Conservation (phyloP, 2,797 vertebrate species). For the Poecile montanus region DNA sequence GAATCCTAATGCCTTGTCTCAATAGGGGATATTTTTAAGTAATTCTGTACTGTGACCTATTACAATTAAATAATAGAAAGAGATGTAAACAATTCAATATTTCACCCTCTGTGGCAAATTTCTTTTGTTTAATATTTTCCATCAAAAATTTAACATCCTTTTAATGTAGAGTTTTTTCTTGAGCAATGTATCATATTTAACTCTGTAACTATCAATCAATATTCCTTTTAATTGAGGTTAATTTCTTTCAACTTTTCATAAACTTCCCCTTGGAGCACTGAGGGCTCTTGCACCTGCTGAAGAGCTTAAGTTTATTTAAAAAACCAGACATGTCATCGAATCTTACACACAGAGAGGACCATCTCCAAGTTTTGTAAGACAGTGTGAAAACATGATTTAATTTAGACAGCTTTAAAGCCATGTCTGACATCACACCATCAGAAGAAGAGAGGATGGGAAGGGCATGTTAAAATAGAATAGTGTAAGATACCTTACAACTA, state of each 20-base stretch:
- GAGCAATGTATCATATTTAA: conserved; percentile 74
- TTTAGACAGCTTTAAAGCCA: neutral
- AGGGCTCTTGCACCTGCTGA: conserved; percentile 67
- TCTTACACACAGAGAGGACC: neutral
- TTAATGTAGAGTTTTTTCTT: conserved; percentile 72
- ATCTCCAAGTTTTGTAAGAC: neutral
- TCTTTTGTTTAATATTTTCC: conserved; percentile 59
- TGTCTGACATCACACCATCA: neutral
- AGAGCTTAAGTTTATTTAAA: conserved; percentile 22
- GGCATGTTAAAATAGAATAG: neutral
- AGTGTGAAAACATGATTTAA: neutral
- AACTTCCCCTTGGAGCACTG: conserved; percentile 40
- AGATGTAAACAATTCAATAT: conserved; percentile 50
- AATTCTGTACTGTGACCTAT: conserved; percentile 48
- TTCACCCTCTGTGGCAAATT: conserved; percentile 46
- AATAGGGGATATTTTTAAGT: conserved; percentile 14
- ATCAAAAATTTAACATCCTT: conserved; percentile 75
- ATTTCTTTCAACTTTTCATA: conserved; percentile 78
- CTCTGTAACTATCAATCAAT: conserved; percentile 73
- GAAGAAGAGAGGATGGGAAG: neutral
- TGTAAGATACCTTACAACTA: neutral
- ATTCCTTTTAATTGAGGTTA: conserved; percentile 79
- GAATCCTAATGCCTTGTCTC: conserved; percentile 35
- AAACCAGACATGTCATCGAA: neutral
- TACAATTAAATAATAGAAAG: conserved; percentile 32